Evolutionary conservation across 23 tunicate species (phyloP), one percentile per base, ranked within the genome.

Genomic region (Clavelina lepadiformis): DNA sequence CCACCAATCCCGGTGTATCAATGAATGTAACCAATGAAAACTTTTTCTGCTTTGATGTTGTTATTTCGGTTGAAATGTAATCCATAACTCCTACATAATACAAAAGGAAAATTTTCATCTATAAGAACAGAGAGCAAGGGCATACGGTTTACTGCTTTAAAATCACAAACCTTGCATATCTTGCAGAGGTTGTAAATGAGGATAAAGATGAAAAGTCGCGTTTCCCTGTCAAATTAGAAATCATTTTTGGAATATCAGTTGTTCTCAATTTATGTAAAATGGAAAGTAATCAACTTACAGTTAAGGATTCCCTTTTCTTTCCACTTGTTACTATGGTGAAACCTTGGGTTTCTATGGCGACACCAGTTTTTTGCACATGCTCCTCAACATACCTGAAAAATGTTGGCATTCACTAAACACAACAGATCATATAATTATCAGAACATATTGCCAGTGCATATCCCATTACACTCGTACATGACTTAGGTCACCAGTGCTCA

Each of bases 261-360:
- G 4, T 29, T 26, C 7, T 15, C 29, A 5, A 59, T 53, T 53
- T 53, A 13, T 25, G 6, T 53, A 53, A 11, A 53, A 20, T 53
- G 23, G 21, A 7, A 20, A 53, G 22, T 7, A 53, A 7, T 11
- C 50, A 63, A 4, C 56, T 45, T 54, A 78, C 94, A 21, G 93
- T 93, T 15, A 93, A 51, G 30, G 98, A 83, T 85, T 93, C 98
- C 47, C 98, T 34, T 38, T 93, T 93, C 32, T 73, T 84, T 23
- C 98, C 98, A 55, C 93, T 83, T 0, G 98, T 83, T 2, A 93
- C 82, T 20, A 93, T 83, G 1, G 98, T 73, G 61, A 93, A 93
- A 1, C 98, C 98, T 54, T 93, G 98, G 6, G 98, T 93, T 69
- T 93, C 98, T 45, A 93, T 93, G 1, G 98, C 98, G 27, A 93